These are phyloP conservation scores for Plusia festucae DNA, from an alignment of 2,888 invertebrate genomes.

Conservation along the genomic window DNA sequence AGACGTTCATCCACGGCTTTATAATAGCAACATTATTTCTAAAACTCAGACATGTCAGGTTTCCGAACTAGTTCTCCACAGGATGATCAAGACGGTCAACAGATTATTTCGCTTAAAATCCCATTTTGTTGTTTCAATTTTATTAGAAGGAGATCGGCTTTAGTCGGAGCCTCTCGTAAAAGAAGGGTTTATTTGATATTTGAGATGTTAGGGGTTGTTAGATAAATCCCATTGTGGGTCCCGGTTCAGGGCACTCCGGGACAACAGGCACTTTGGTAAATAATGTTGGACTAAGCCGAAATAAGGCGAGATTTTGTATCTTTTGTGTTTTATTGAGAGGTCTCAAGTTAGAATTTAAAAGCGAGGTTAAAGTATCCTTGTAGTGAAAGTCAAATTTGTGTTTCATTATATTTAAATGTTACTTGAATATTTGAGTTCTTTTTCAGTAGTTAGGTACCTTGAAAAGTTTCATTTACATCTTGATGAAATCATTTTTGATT, in stretches of 20 bases:
- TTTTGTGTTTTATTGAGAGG: not conserved
- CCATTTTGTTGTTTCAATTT: constrained; percentile 16
- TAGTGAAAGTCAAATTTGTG: not conserved
- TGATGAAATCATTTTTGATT: no score
- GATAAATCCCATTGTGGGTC: constrained; percentile 23
- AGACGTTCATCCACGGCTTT: no score
- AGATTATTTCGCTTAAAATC: constrained; percentile 2
- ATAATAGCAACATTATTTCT: not conserved
- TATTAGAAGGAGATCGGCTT: constrained; percentile 32
- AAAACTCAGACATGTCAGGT: not conserved
- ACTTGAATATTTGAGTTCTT: not conserved
- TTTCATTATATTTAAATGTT: not conserved
- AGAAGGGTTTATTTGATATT: constrained; percentile 44
- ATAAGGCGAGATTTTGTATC: constrained; percentile 8
- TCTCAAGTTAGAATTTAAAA: not conserved
- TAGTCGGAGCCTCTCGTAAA: constrained; percentile 26
- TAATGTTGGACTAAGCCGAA: constrained; percentile 16
- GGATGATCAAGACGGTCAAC: not conserved
- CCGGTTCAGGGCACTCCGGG: constrained; percentile 6
- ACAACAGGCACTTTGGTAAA: constrained; percentile 31
- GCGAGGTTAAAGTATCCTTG: not conserved
- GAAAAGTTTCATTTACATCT: no score
- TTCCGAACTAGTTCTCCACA: not conserved
- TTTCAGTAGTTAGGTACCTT: no score
- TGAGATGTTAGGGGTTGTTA: constrained; percentile 26